Evolutionary conservation across 2,888 invertebrate species (phyloP), one percentile per base, ranked within the genome.

Genomic region (Phania funesta): DNA sequence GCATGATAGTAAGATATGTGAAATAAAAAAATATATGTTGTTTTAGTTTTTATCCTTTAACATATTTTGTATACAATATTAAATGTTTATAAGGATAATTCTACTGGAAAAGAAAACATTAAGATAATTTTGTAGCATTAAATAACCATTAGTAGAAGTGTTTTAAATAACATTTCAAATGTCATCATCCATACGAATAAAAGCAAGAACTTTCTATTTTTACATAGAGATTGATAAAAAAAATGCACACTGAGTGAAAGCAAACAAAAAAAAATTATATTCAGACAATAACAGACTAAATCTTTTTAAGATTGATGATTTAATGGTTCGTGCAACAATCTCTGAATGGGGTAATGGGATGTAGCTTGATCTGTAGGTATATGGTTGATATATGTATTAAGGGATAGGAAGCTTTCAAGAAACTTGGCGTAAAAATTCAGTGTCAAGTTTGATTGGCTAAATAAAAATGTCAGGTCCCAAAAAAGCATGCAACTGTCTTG

Each of bases 141-240:
- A 84, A 81, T 84, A 84, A 80, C 81, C 84, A 85, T 85, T 85
- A 85, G 83, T 71, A 64, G 71, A 77, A 78, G 35, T 58, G 52
- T 71, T 83, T 70, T 73, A 79, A 83, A 71, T 62, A 80, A 75
- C 35, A 84, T 82, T 82, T 83, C 58, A 80, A 82, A 83, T 80
- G 64, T 84, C 75, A 83, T 75, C 74, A 79, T 58, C 3, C 35
- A 58, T 48, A 52, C 48, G 38, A 60, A 52, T 56, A 54, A 54
- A 67, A 56, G 11, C n/a, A 67, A 60, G 35, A 32, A 58, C 18
- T 35, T 50, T 22, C 16, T 9, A 35, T 16, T 38, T 50, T 11
- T 11, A 18, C 38, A 52, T 20, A 24, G 16, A 50, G 24, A 35
- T 16, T 50, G n/a, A n/a, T n/a, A n/a, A 16, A 50, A 4, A 52